Percentiles rank a stretch among this genome's conserved stretches.
These are phyloP conservation scores for Epsilonema sp. DNA, from an alignment of 2,888 invertebrate species.

Conservation along the genomic window DNA sequence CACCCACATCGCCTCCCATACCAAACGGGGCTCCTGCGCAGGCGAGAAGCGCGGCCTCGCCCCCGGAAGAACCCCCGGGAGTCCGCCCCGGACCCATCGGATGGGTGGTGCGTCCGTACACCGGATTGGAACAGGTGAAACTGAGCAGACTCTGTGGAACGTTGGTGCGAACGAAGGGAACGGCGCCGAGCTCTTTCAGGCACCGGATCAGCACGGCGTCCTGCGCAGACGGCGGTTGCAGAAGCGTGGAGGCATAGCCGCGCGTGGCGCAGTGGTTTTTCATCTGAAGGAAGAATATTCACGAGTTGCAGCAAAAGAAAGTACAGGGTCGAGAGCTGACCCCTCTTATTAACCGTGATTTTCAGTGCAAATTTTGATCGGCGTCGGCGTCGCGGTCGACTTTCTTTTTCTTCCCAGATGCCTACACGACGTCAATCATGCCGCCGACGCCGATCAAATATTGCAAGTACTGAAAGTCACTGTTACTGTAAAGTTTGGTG, in stretches of 20 bases:
- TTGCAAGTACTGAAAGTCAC: no score
- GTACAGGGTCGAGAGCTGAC: no score
- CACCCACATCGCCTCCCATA: conserved; percentile 31
- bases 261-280: conserved; percentile 19
- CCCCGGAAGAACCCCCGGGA: conserved; percentile 32
- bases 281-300: conserved; percentile 13
- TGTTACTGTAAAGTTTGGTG: no score
- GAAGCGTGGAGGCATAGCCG: conserved; percentile 18
- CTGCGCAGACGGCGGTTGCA: no score
- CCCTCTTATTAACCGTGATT: no score
- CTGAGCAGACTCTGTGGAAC: conserved; percentile 20
- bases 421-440: no score
- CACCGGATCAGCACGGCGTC: conserved; percentile 13
- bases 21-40: conserved; percentile 31
- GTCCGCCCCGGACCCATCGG: conserved; percentile 22
- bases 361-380: no score
- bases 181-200: conserved; percentile 26
- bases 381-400: no score
- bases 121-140: conserved; percentile 19
- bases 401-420: no score
- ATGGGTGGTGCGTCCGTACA: conserved; percentile 28
- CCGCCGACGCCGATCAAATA: no score
- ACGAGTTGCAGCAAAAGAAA: no score
- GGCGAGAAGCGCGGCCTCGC: conserved; percentile 30
- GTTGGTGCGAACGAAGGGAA: conserved; percentile 33